Conservation (phyloP, 2,113 vertebrate genomes). For the Bombycilla garrulus region DNA sequence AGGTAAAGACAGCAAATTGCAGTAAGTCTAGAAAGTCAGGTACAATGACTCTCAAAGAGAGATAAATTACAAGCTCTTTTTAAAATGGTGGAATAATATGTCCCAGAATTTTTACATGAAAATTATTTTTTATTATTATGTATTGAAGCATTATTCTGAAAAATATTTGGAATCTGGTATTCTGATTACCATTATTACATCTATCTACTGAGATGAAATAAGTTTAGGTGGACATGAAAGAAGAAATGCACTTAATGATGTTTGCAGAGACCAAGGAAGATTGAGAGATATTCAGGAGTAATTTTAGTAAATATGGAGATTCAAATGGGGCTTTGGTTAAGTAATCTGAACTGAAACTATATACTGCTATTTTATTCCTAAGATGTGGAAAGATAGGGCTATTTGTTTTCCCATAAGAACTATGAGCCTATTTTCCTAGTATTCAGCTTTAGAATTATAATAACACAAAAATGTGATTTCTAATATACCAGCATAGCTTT, state of each 20-base stretch:
- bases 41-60: not conserved
- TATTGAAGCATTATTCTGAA: not conserved
- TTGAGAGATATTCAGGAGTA: not conserved
- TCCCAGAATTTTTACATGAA: not conserved
- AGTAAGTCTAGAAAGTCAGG: not conserved
- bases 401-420: slow-evolving; percentile 20
- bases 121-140: not conserved
- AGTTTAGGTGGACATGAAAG: not conserved
- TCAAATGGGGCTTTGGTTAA: not conserved
- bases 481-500: not conserved
- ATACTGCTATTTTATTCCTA: not conserved
- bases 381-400: not conserved
- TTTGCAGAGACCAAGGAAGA: not conserved
- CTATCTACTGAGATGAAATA: not conserved
- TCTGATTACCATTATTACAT: not conserved
- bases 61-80: not conserved
- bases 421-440: not conserved
- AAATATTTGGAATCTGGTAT: not conserved
- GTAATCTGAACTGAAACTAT: not conserved
- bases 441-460: not conserved
- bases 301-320: not conserved
- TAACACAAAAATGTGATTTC: not conserved
- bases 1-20: not conserved
- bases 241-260: not conserved
- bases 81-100: not conserved